Evolutionary conservation across 2,888 invertebrate genomes (phyloP).

Genomic region (Cephus runcator): DNA sequence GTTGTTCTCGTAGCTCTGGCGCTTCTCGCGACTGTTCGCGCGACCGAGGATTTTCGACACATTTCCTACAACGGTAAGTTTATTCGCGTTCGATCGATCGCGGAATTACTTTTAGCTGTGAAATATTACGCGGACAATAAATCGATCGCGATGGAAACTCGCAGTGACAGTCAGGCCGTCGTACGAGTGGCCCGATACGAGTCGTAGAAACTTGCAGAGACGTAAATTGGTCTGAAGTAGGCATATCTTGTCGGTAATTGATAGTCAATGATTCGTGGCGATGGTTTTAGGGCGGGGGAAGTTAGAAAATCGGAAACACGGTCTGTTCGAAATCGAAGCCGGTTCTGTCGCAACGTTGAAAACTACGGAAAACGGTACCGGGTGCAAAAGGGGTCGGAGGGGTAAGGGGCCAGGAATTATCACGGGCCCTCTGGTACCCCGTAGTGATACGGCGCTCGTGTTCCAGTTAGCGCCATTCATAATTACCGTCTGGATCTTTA

Average conservation of each 20-base stretch:
- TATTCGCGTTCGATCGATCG: not conserved
- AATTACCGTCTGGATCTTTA: not conserved
- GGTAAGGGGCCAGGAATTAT: not conserved
- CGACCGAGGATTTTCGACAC: conserved; percentile 53
- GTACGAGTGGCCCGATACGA: not conserved
- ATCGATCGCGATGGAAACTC: not conserved
- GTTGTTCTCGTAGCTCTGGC: conserved; percentile 32
- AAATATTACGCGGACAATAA: not conserved
- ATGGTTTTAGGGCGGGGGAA: not conserved
- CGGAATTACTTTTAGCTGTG: not conserved
- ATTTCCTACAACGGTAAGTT: conserved; percentile 57
- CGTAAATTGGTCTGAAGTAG: not conserved
- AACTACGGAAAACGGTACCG: not conserved
- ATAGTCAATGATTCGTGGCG: not conserved
- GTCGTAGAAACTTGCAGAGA: not conserved
- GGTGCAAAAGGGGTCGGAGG: too few species aligned
- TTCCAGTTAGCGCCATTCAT: conserved; percentile 4
- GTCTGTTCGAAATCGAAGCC: not conserved
- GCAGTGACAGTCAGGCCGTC: not conserved
- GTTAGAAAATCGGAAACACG: not conserved
- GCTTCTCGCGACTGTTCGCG: conserved; percentile 26
- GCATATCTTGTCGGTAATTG: not conserved
- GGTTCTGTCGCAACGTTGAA: not conserved
- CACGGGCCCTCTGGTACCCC: not conserved
- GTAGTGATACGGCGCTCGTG: not conserved